phyloP scores from a whole-genome alignment of 2,113 vertebrate species.

The Rhodinocichla rosea region DNA sequence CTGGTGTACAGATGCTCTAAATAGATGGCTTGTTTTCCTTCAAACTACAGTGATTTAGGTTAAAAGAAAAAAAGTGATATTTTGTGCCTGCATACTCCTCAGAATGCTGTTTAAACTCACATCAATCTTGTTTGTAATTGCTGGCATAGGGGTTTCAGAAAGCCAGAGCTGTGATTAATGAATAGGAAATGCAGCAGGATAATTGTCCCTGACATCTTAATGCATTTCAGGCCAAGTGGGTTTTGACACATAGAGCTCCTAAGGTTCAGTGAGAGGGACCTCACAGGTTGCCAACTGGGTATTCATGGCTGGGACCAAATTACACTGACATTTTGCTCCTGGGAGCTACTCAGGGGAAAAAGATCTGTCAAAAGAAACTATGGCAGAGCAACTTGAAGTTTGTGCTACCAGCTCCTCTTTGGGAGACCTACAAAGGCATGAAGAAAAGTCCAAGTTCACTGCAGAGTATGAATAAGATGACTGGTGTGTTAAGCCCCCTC shows the following conservation, averaged over 20 bases:
- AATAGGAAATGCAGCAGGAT: not conserved
- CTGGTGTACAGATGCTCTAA: constrained; percentile 20
- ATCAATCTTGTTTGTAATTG: not conserved
- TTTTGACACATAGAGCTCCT: not conserved
- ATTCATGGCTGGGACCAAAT: constrained; percentile 21
- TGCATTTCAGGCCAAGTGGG: not conserved
- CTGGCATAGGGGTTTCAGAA: not conserved
- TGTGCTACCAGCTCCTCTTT: not conserved
- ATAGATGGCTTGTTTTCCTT: constrained; percentile 41
- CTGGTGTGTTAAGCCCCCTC: not conserved
- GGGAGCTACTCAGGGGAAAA: not conserved
- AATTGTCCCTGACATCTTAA: constrained; percentile 24
- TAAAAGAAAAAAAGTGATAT: not conserved
- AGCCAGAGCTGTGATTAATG: constrained; percentile 15
- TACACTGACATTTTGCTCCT: constrained; percentile 26
- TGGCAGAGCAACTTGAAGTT: not conserved
- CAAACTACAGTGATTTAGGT: constrained; percentile 7
- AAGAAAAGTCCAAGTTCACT: not conserved
- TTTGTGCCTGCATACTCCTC: not conserved
- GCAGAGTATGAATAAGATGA: not conserved
- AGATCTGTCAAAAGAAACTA: constrained; percentile 46
- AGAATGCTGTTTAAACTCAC: not conserved
- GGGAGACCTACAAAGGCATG: not conserved
- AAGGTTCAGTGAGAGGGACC: not conserved
- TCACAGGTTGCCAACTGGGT: constrained; percentile 34